Percentiles rank a stretch among this genome's conserved stretches.
Conservation (phyloP, 1,140 invertebrate species). For the Drosophila ohnishii region DNA sequence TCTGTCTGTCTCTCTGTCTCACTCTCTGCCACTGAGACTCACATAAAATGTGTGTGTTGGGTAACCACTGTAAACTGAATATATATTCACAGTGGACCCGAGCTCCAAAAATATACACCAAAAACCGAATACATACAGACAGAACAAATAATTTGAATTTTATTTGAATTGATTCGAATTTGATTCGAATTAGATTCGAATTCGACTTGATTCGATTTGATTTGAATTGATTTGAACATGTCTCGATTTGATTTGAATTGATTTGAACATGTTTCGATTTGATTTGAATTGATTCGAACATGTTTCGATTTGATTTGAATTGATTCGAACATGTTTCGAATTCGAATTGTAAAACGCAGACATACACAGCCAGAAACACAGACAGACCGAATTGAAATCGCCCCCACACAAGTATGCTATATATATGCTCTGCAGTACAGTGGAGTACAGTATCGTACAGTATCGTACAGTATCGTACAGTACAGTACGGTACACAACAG, state of each 20-base stretch:
- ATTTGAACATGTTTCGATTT: neutral
- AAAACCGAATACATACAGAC: constrained; percentile 15
- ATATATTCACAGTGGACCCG: constrained; percentile 9
- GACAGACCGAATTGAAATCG: constrained; percentile 34
- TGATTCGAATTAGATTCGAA: constrained; percentile 8
- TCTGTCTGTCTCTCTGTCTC: constrained; percentile 34
- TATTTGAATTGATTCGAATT: constrained; percentile 2
- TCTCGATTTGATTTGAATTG: neutral
- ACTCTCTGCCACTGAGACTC: constrained; percentile 37
- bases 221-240: neutral
- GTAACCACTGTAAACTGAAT: constrained; percentile 22
- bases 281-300: neutral
- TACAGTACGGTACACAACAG: constrained; percentile 4
- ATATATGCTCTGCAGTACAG: constrained; percentile 4
- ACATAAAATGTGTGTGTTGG: neutral
- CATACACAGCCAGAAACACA: constrained; percentile 37
- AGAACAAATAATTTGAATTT: constrained; percentile 11
- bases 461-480: neutral
- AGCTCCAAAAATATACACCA: constrained; percentile 17
- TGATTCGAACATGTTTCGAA: neutral
- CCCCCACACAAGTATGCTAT: constrained; percentile 41
- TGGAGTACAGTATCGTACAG: too few species aligned
- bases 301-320: constrained; percentile 7
- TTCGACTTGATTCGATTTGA: neutral
- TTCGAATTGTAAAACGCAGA: constrained; percentile 9